Evolutionary conservation across 2,797 vertebrate genomes (phyloP).

Genomic region (Peromyscus melanophrys): DNA sequence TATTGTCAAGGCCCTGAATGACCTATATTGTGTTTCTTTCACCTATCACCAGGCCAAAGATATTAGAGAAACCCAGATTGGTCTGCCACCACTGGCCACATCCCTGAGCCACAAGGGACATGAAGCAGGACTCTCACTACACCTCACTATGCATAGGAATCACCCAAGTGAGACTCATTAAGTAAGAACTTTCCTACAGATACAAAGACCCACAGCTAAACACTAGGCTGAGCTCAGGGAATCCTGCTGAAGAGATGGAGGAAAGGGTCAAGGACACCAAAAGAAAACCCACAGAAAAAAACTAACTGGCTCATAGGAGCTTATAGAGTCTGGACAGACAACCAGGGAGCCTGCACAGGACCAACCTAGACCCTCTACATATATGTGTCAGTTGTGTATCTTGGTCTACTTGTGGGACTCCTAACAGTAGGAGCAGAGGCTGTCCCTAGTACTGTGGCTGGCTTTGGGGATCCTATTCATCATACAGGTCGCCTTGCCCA

Average conservation of each 20-base stretch:
- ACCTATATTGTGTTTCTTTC: background rate
- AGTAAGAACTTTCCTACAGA: background rate
- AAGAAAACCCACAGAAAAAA: background rate
- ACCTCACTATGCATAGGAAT: background rate
- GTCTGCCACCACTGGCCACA: background rate
- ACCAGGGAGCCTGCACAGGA: background rate
- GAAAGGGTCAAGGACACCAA: background rate
- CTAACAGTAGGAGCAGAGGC: background rate
- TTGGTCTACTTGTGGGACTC: background rate
- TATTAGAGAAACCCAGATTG: background rate
- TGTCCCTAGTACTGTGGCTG: background rate
- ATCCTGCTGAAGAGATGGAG: background rate
- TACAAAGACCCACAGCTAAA: background rate
- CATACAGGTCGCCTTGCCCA: background rate
- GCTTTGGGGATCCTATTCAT: background rate
- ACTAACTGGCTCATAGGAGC: background rate
- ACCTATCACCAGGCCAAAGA: background rate
- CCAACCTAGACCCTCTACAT: background rate
- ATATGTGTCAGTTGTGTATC: background rate
- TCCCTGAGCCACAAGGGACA: background rate
- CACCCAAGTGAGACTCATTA: background rate
- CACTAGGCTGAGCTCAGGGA: background rate
- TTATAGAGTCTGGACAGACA: background rate
- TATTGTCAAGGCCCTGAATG: background rate
- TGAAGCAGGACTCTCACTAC: background rate